These are phyloP conservation scores for Hydrotaea diabolus DNA, from an alignment of 2,888 invertebrate species.

Conservation along the genomic window DNA sequence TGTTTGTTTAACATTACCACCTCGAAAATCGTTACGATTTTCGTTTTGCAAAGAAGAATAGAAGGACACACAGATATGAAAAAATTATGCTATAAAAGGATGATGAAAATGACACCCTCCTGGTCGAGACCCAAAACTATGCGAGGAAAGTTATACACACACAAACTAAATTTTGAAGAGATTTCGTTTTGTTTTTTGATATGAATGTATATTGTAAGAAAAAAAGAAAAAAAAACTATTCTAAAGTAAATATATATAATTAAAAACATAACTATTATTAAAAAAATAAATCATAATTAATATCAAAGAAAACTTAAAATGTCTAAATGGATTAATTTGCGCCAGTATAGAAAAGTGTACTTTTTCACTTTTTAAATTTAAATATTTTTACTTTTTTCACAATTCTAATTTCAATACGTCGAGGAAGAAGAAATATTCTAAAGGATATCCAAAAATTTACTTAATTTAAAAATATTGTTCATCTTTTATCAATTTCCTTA, in stretches of 20 bases:
- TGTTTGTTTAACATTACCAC: neutral
- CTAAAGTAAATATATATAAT: constrained; percentile 48
- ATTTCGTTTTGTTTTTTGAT: constrained; percentile 50
- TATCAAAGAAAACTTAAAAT: constrained; percentile 38
- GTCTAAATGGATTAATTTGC: constrained; percentile 8
- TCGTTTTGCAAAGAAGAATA: constrained; percentile 4
- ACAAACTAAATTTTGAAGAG: constrained; percentile 54
- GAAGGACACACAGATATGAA: constrained; percentile 53
- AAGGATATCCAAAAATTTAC: too few species aligned
- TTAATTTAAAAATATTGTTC: too few species aligned
- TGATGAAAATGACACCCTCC: constrained; percentile 56
- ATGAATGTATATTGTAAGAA: constrained; percentile 47
- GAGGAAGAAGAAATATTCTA: too few species aligned
- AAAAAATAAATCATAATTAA: constrained; percentile 45
- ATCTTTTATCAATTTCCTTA: too few species aligned
- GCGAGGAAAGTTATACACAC: constrained; percentile 36
- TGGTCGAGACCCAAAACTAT: constrained; percentile 41
- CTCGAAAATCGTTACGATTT: constrained; percentile 18
- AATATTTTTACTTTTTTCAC: constrained; percentile 2
- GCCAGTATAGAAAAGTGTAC: neutral
- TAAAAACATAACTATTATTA: constrained; percentile 47
- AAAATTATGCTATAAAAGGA: constrained; percentile 49
- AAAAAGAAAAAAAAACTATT: constrained; percentile 27
- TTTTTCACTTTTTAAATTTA: neutral
- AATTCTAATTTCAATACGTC: too few species aligned